Conservation (phyloP, 2,113 vertebrate species). For the Triplophysa rosa region DNA sequence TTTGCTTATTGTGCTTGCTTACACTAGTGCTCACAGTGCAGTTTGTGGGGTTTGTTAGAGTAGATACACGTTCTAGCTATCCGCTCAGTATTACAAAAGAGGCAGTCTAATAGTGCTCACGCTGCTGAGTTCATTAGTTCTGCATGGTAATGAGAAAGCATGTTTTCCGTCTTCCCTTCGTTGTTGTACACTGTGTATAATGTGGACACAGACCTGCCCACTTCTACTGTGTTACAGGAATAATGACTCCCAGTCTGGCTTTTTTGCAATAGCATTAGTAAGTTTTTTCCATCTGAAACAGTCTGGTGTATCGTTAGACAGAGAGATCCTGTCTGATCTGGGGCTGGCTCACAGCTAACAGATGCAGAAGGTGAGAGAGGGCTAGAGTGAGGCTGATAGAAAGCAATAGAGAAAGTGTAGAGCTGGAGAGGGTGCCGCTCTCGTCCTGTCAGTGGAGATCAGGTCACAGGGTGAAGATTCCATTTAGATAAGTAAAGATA, state of each 20-base stretch:
- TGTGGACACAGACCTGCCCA: constrained; percentile 66
- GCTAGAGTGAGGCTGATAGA: constrained; percentile 49
- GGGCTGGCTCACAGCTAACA: constrained; percentile 10
- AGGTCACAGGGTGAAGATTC: constrained; percentile 53
- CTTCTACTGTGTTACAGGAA: constrained; percentile 11
- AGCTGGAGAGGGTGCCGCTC: constrained; percentile 47
- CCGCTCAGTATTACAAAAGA: constrained; percentile 59
- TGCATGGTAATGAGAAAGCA: constrained; percentile 54
- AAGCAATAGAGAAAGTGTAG: constrained; percentile 36
- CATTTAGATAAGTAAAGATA: constrained; percentile 63
- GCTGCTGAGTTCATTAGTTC: constrained; percentile 68
- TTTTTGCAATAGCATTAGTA: constrained; percentile 1
- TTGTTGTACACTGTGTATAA: constrained; percentile 68
- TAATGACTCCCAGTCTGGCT: neutral
- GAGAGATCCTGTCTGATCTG: constrained; percentile 31
- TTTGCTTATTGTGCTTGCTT: constrained; percentile 17
- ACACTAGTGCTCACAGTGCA: too few species aligned
- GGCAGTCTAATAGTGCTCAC: constrained; percentile 63
- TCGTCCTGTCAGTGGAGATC: constrained; percentile 51
- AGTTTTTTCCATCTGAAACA: constrained; percentile 11
- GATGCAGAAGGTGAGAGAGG: constrained; percentile 53
- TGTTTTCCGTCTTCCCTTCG: constrained; percentile 61
- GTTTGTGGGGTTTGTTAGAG: too few species aligned
- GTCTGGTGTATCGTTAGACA: constrained; percentile 31
- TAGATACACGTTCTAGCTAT: constrained; percentile 43